Conservation (phyloP, 2,888 invertebrate species). For the Hyalella azteca region DNA sequence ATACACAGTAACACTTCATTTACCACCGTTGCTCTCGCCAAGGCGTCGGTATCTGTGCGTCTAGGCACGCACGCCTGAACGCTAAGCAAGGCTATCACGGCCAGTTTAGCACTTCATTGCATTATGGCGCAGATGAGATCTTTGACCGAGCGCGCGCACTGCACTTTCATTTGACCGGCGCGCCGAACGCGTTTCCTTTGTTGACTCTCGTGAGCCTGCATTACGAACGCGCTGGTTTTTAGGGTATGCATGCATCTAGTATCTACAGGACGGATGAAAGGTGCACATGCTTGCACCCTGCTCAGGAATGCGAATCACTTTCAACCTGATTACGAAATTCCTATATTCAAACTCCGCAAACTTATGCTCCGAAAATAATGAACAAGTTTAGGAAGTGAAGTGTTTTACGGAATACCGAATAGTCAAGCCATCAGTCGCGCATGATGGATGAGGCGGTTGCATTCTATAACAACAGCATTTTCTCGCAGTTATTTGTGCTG, state of each 20-base stretch:
- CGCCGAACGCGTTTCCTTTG: neutral
- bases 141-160: neutral
- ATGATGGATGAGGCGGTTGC: neutral
- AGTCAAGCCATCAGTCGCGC: neutral
- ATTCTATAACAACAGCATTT: neutral
- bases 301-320: conserved; percentile 14
- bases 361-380: neutral
- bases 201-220: neutral
- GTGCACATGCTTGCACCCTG: neutral
- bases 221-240: neutral
- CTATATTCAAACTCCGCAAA: neutral
- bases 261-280: no score
- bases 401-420: neutral
- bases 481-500: no score
- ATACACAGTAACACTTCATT: no score
- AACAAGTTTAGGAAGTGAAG: neutral
- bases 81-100: neutral
- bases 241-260: no score
- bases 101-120: conserved; percentile 8
- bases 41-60: no score
- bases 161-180: conserved; percentile 12
- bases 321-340: neutral
- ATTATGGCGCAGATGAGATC: conserved; percentile 7
- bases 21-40: no score
- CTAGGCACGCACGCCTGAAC: neutral